phyloP scores from a whole-genome alignment of 2,113 vertebrate species.

The Mesitornis unicolor region DNA sequence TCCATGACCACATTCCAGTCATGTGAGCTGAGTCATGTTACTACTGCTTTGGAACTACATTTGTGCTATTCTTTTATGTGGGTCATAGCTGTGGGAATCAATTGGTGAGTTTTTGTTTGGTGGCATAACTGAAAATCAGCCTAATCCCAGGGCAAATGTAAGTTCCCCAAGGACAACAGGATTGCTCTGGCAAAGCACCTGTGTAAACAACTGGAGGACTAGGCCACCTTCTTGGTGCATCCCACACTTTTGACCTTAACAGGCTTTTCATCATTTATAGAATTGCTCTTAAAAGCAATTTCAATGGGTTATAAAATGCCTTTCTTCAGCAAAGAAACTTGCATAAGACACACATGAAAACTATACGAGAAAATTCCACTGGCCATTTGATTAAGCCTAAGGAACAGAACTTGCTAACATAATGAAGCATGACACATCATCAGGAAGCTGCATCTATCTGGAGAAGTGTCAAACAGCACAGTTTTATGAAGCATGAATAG shows the following conservation, averaged over 20 bases:
- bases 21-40: too few relatives aligned
- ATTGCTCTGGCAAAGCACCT: background rate
- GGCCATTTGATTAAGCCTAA: background rate
- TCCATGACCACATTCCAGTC: too few relatives aligned
- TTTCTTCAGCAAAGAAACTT: background rate
- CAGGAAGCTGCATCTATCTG: background rate
- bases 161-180: background rate
- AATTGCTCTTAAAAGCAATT: background rate
- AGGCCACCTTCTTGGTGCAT: background rate
- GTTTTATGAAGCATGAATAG: background rate
- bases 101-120: background rate
- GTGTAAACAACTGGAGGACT: background rate
- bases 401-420: background rate
- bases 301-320: background rate
- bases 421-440: background rate
- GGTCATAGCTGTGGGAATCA: background rate
- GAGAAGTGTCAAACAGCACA: background rate
- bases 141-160: background rate
- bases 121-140: background rate
- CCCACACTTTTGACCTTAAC: background rate
- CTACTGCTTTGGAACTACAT: background rate
- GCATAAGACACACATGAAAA: background rate
- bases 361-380: background rate
- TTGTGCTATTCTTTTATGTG: accelerated
- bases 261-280: background rate